These are phyloP conservation scores for Stomorhina lunata DNA, from an alignment of 2,888 invertebrate genomes.

Conservation along the genomic window DNA sequence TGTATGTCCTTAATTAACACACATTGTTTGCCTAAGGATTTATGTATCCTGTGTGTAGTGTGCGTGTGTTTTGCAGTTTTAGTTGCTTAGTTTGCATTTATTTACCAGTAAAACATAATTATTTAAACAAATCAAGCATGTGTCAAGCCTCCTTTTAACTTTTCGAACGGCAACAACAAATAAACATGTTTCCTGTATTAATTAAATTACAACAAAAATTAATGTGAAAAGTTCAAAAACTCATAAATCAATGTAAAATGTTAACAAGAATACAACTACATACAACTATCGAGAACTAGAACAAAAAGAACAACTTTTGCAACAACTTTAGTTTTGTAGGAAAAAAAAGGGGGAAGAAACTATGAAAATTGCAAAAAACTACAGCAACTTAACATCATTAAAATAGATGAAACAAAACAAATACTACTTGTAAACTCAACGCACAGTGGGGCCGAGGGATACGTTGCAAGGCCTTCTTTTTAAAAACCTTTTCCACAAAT, in stretches of 20 bases:
- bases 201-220: conserved; percentile 57
- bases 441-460: too few species aligned
- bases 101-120: not conserved
- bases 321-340: not conserved
- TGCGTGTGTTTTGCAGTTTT: not conserved
- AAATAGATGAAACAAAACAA: conserved; percentile 13
- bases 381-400: conserved; percentile 20
- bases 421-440: not conserved
- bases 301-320: not conserved
- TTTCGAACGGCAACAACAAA: conserved; percentile 41
- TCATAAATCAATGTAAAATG: conserved; percentile 60
- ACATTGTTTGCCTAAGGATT: not conserved
- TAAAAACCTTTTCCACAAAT: too few species aligned
- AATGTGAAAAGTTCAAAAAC: conserved; percentile 59
- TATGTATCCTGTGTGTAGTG: not conserved
- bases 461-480: too few species aligned
- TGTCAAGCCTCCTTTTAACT: conserved; percentile 43
- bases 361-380: too few species aligned
- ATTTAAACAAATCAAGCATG: conserved; percentile 32
- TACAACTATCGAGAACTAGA: not conserved
- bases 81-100: conserved; percentile 2
- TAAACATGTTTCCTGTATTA: conserved; percentile 57
- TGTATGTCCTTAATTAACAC: not conserved
- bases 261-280: conserved; percentile 4
- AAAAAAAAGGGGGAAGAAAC: not conserved